Conservation (phyloP, 2,888 invertebrate species). For the Calephelis perditalis region DNA sequence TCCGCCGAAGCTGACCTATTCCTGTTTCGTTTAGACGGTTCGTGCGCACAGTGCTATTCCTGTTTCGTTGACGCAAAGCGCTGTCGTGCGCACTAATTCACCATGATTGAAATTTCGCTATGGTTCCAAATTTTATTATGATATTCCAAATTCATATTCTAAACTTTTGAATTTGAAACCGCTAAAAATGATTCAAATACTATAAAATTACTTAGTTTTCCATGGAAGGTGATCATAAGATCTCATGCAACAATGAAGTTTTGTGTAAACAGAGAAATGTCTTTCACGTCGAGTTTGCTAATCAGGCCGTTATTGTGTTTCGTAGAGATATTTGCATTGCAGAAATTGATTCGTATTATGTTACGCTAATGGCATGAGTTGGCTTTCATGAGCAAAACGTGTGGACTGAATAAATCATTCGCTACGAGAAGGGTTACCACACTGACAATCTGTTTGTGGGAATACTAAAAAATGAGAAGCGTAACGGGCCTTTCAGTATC, state of each 20-base stretch:
- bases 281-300: background rate
- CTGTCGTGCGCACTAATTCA: too few species aligned
- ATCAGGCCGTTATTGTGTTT: background rate
- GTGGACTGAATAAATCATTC: slow-evolving; percentile 7
- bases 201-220: background rate
- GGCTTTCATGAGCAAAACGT: slow-evolving; percentile 3
- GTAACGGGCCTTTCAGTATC: too few species aligned
- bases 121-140: too few species aligned
- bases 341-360: slow-evolving; percentile 8
- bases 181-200: too few species aligned
- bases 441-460: background rate
- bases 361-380: slow-evolving; percentile 2
- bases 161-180: background rate
- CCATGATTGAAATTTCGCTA: too few species aligned
- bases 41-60: too few species aligned
- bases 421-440: background rate
- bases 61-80: too few species aligned
- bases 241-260: background rate
- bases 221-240: background rate
- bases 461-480: too few species aligned
- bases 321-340: background rate
- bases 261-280: background rate
- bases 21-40: too few species aligned
- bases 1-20: too few species aligned
- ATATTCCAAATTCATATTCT: too few species aligned